Percentiles rank a stretch among this genome's conserved stretches.
phyloP scores from a whole-genome alignment of 2,113 vertebrate species.

The Chaetodon auriga region DNA sequence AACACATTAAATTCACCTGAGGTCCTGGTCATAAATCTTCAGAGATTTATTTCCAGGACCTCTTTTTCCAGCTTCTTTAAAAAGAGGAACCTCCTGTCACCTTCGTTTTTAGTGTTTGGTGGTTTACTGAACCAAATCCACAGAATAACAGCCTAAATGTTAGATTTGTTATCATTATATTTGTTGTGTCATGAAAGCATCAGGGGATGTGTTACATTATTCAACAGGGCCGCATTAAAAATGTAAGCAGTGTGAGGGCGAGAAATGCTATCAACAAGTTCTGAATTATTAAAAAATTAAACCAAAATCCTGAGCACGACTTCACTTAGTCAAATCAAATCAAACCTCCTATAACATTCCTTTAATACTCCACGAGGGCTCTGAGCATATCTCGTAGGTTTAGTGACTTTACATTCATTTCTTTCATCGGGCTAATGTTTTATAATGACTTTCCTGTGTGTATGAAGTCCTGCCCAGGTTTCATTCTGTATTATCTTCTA shows the following conservation, averaged over 20 bases:
- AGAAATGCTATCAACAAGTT: constrained; percentile 5
- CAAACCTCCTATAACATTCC: background rate
- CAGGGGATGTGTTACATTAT: background rate
- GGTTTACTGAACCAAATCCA: background rate
- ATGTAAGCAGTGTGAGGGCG: background rate
- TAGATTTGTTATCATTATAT: background rate
- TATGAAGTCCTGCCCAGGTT: background rate
- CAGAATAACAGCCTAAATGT: background rate
- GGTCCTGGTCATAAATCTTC: background rate
- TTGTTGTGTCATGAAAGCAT: background rate
- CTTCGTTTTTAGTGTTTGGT: background rate
- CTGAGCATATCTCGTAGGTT: background rate
- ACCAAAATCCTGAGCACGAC: background rate
- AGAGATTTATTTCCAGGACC: too few relatives aligned
- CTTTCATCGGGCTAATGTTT: too few relatives aligned
- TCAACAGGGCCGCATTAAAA: background rate
- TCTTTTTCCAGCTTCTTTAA: background rate
- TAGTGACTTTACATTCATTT: background rate
- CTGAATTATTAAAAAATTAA: constrained; percentile 25
- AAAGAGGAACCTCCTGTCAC: background rate
- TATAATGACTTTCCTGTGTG: too few relatives aligned
- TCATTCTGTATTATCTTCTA: background rate
- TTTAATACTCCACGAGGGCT: background rate
- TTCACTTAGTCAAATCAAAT: background rate
- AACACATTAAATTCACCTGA: background rate